Percentiles rank a stretch among this genome's conserved stretches.
Evolutionary conservation across 2,888 invertebrate species (phyloP).

Genomic region (Ceraclea dissimilis): DNA sequence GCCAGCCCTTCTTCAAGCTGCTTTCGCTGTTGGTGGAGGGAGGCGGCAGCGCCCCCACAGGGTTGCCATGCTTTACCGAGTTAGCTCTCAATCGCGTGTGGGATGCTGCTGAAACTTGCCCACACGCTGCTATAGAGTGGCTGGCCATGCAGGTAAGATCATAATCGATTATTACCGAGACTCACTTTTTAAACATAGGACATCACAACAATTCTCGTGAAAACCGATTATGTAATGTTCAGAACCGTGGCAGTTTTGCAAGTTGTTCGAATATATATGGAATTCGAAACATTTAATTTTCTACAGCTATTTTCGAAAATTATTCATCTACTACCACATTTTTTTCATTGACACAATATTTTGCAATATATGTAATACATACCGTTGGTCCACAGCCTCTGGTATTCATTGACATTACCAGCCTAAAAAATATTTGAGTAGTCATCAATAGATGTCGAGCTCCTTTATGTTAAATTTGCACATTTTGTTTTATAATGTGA

Average conservation of each 20-base stretch:
- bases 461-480: too few relatives aligned
- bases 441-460: too few relatives aligned
- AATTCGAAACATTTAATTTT: not conserved
- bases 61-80: constrained; percentile 86
- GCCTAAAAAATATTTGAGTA: too few relatives aligned
- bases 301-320: not conserved
- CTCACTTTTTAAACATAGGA: too few relatives aligned
- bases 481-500: too few relatives aligned
- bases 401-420: too few relatives aligned
- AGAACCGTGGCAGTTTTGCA: not conserved
- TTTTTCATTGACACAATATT: too few relatives aligned
- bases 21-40: constrained; percentile 82
- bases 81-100: constrained; percentile 80
- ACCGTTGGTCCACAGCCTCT: too few relatives aligned
- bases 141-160: constrained; percentile 61
- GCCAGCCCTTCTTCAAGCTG: constrained; percentile 88
- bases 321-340: too few relatives aligned
- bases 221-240: not conserved
- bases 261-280: too few relatives aligned
- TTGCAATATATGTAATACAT: too few relatives aligned
- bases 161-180: not conserved
- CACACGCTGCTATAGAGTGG: constrained; percentile 90
- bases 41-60: constrained; percentile 56
- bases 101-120: constrained; percentile 85
- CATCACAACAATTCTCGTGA: not conserved